These are phyloP conservation scores for Chelonia mydas DNA, from an alignment of 2,797 vertebrate species.

Conservation along the genomic window DNA sequence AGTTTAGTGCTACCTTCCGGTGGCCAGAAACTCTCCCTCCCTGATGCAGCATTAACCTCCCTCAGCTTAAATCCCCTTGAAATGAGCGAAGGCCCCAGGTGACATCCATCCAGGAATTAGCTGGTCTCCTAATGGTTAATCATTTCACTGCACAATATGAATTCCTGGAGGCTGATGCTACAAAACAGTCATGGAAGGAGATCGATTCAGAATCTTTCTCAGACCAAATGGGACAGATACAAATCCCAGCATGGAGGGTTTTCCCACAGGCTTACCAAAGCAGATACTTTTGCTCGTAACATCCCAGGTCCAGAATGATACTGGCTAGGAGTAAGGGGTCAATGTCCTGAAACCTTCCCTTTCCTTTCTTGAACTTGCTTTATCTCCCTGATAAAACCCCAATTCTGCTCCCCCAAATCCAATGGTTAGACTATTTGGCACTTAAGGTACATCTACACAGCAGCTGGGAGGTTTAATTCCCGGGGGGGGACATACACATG, in stretches of 20 bases:
- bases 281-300: accelerated
- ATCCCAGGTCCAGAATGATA: not conserved
- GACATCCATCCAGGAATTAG: not conserved
- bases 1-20: not conserved
- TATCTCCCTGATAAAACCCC: not conserved
- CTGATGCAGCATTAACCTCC: not conserved
- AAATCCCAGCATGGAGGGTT: accelerated
- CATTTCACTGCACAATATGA: not conserved
- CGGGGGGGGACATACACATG: not conserved
- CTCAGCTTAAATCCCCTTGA: not conserved
- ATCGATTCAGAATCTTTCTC: not conserved
- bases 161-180: not conserved
- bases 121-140: not conserved
- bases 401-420: constrained; percentile 18
- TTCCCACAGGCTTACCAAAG: not conserved
- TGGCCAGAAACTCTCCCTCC: not conserved
- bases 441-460: not conserved
- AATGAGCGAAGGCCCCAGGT: not conserved
- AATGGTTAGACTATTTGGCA: constrained; percentile 19
- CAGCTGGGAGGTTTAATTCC: not conserved
- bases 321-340: not conserved
- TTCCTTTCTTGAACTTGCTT: not conserved
- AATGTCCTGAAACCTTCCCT: not conserved
- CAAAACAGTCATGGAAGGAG: not conserved
- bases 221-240: not conserved